Conservation (phyloP, 2,797 vertebrate species). For the Decapterus maruadsi region DNA sequence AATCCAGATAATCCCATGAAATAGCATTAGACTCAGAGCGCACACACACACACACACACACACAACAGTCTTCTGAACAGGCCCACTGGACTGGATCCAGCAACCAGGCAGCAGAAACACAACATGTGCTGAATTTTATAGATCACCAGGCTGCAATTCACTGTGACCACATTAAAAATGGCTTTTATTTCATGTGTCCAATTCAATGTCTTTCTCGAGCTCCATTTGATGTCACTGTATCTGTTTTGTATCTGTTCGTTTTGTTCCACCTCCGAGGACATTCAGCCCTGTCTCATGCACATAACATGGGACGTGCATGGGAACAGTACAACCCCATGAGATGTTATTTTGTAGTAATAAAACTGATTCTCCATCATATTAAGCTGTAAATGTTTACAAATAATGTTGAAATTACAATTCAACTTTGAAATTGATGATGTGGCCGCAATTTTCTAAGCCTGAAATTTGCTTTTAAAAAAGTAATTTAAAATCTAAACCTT, state of each 20-base stretch:
- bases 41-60: neutral
- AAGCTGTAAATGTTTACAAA: neutral
- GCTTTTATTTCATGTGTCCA: neutral
- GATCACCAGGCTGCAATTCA: neutral
- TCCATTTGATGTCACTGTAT: neutral
- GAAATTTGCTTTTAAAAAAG: neutral
- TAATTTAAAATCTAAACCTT: neutral
- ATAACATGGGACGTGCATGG: neutral
- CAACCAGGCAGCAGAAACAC: constrained; percentile 6
- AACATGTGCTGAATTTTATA: neutral
- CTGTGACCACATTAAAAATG: neutral
- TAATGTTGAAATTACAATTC: neutral
- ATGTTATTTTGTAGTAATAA: neutral
- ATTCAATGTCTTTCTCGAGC: neutral
- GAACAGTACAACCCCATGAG: neutral
- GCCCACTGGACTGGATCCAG: constrained; percentile 17
- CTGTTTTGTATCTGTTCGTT: neutral
- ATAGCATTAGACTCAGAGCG: constrained; percentile 50
- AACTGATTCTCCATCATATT: neutral
- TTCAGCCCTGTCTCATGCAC: neutral
- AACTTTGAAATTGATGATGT: neutral
- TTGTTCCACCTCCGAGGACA: neutral
- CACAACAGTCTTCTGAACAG: constrained; percentile 2
- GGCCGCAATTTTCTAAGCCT: neutral
- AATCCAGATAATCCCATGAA: constrained; percentile 68